Conservation (phyloP, 2,797 vertebrate species). For the Borostomias antarcticus region DNA sequence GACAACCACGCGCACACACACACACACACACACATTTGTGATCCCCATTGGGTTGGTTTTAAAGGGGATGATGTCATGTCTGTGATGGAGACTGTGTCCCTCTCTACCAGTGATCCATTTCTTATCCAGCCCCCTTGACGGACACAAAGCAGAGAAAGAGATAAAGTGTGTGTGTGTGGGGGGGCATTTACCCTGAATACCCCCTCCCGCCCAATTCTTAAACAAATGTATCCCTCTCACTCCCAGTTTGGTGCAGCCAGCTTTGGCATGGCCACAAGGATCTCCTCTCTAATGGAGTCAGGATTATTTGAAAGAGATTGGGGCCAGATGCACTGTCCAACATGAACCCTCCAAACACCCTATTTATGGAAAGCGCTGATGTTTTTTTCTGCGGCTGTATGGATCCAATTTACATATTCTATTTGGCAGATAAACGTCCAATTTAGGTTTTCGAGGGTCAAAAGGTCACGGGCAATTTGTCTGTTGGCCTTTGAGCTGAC, state of each 20-base stretch:
- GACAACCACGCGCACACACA: slow-evolving; percentile 10
- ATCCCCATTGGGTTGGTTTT: slow-evolving; percentile 59
- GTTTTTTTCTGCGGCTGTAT: slow-evolving; percentile 19
- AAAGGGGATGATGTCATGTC: slow-evolving; percentile 77
- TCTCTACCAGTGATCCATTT: slow-evolving; percentile 66
- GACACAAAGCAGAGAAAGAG: slow-evolving; percentile 41
- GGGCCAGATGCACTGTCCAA: neutral
- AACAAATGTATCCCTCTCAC: slow-evolving; percentile 1
- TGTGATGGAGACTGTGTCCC: slow-evolving; percentile 65
- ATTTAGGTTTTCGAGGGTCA: slow-evolving; percentile 43
- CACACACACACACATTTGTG: slow-evolving; percentile 29
- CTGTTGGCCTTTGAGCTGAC: slow-evolving; percentile 49
- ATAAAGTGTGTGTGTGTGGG: neutral
- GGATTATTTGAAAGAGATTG: neutral
- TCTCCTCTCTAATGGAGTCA: neutral
- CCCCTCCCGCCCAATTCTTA: slow-evolving; percentile 19
- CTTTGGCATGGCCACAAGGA: neutral
- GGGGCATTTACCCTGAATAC: slow-evolving; percentile 13
- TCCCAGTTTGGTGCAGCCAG: neutral
- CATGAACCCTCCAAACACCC: slow-evolving; percentile 14
- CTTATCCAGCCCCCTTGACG: slow-evolving; percentile 59
- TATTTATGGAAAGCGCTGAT: slow-evolving; percentile 26
- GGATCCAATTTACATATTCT: slow-evolving; percentile 23
- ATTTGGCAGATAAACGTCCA: slow-evolving; percentile 7
- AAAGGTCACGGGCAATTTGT: slow-evolving; percentile 62